Base-by-base conservation (phyloP, 2,113 vertebrate genomes). In the Myocastor coypus region DNA sequence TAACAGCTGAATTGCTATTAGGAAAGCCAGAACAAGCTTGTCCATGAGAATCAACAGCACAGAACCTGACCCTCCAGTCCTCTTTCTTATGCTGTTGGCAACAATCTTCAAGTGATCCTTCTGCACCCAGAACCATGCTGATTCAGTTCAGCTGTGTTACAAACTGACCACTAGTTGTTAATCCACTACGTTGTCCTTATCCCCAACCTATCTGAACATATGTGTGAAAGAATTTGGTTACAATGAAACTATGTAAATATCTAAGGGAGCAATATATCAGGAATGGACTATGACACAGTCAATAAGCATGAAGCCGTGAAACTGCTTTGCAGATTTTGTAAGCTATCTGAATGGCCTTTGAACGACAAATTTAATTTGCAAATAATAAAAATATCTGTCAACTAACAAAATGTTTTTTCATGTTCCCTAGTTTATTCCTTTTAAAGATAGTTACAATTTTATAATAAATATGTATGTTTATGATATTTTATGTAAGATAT, bases 331-430 rank as follows among this genome's bases (percentile, higher is more conserved):
- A 69, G n/a, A 4, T 71, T 91, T 92, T 89, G 59, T 89, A 68
- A 73, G 10, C n/a, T 77, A 24, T 77, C 20, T 83, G 40, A 84
- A 91, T 89, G 52, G 3, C 4, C 34, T 16, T 84, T 81, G 9
- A 19, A 64, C 3, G 34, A 66, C 30, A 90, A 61, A 52, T 87
- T 87, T 94, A 37, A 78, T 5, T 68, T 87, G 63, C 69, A 95
- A 91, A 75, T 84, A 87, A 85, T 77, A 88, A 81, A 84, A 89
- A 71, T 57, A 91, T 69, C n/a, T 61, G 46, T 2, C 34, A 87
- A 16, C 19, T 77, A 68, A 66, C 30, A 73, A 6, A 78, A 40
- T 32, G 37, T 5, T 69, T 73, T 7, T 91, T 40, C 88, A 69
- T 2, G 8, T 2, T 81, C 5, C 61, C n/a, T 83, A 4, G 2